Evolutionary conservation across 2,113 vertebrate species (phyloP), one percentile per base, ranked within the genome.

Genomic region (Camelus bactrianus): DNA sequence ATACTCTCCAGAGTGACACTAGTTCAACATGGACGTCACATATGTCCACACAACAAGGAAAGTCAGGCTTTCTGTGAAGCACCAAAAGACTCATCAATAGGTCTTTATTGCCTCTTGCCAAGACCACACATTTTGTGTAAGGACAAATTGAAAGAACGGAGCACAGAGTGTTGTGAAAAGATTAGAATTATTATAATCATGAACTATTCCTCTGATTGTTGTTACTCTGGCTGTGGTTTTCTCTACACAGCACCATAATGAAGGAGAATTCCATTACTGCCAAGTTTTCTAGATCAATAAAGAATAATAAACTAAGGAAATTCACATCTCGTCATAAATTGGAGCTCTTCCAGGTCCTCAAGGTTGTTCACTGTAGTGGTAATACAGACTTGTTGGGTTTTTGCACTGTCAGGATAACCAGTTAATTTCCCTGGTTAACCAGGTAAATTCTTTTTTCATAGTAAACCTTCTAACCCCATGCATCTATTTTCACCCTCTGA

Each of bases 281-380:
- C 50, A 48, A 94, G 35, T 69, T 81, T 94, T 94, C 72, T 89
- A 94, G 89, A 94, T 94, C 46, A 65, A 87, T 89, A 77, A 96
- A 91, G 42, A 77, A 80, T 73, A 87, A 82, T 15, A 85, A 95
- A 35, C 26, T 22, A 77, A 93, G 86, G 14, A 83, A 95, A 95
- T 89, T 89, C 56, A 56, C 16, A 89, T 83, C 13, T 52, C 10
- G 9, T 93, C 73, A 86, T 58, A 38, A 64, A 54, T 80, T 60
- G 56, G 42, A 96, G 3, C 11, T 50, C 56, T 32, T 93, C 73
- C 64, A 94, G 42, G 48, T 8, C 6, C 4, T 8, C 13, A 17
- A 3, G 4, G 13, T 52, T 58, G 83, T 83, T 88, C 83, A 79
- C 60, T 89, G 89, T 69, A 52, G 17, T 62, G 2, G 30, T 2